These are phyloP conservation scores for Gracilinanus agilis DNA, from an alignment of 2,113 vertebrate genomes.

Conservation along the genomic window DNA sequence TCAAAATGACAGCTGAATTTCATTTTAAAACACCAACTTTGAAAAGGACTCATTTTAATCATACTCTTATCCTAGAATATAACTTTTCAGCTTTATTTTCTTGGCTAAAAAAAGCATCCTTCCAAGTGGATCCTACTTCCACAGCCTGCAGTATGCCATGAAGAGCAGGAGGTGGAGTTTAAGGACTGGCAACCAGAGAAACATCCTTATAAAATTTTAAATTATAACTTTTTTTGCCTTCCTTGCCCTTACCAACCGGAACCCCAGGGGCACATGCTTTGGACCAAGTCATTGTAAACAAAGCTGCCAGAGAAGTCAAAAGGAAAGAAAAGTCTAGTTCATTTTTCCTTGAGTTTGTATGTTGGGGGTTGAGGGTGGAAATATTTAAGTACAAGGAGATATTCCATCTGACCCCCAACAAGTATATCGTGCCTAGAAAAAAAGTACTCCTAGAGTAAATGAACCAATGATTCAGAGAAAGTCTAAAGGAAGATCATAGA, in stretches of 20 bases:
- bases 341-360: not conserved
- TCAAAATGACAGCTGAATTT: not conserved
- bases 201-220: not conserved
- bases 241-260: not conserved
- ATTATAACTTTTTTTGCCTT: not conserved
- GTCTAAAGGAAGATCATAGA: not conserved
- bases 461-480: not conserved
- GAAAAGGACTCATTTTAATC: not conserved
- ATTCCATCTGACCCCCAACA: not conserved
- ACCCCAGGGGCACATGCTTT: not conserved
- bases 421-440: not conserved
- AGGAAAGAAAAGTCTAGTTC: not conserved
- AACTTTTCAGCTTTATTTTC: not conserved
- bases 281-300: not conserved
- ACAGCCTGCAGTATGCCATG: not conserved
- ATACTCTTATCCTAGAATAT: not conserved
- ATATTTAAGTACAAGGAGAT: not conserved
- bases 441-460: not conserved
- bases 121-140: not conserved
- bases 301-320: not conserved
- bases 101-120: not conserved
- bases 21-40: not conserved
- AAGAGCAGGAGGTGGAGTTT: not conserved
- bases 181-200: not conserved
- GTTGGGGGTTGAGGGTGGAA: not conserved